Base-by-base conservation (phyloP, 2,888 invertebrate genomes). In the Exephanes ischioxanthus region DNA sequence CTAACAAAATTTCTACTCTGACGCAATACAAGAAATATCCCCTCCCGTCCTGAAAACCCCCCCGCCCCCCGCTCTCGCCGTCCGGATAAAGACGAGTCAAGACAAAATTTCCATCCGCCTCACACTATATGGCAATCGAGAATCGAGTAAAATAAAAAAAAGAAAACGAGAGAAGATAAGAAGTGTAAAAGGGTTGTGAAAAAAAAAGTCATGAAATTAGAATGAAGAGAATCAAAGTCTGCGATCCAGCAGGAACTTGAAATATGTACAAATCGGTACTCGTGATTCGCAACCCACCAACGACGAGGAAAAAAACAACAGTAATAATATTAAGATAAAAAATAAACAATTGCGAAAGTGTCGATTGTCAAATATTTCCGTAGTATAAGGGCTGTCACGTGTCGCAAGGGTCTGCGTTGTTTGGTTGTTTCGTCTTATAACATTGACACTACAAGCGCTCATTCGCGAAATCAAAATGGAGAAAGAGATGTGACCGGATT, bases 181-280 rank as follows among this genome's bases (percentile, higher is more conserved):
- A 63, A n/a, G 37, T 5, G n/a, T 11, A n/a, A 61, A 51, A 6
- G 78, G 53, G 55, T 30, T 41, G 22, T 9, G 55, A 79, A 51
- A 26, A 48, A 48, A 26, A 72, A 53, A 75, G 45, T 53, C 45
- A 85, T 58, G 55, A 41, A 70, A 80, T 33, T 53, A 58, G 30
- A 72, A 37, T 16, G 11, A 41, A 58, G 68, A 51, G 58, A 58
- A 61, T 19, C 33, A 58, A 72, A 80, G 26, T 82, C 82, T 67
- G 82, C 79, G 75, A 82, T 41, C 48, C 3, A 80, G 84, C 73
- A 77, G 73, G 53, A 80, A 84, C 61, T 37, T 58, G 77, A 73
- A 84, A 84, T 84, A 86, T 84, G 80, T 86, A 84, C 83, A 83
- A 4, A 84, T 72, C 63, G 78, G 37, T 77, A 51, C 67, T 55